Evolutionary conservation across 2,888 invertebrate genomes (phyloP), one percentile per base, ranked within the genome.

Genomic region (Bruchidius siliquastri): DNA sequence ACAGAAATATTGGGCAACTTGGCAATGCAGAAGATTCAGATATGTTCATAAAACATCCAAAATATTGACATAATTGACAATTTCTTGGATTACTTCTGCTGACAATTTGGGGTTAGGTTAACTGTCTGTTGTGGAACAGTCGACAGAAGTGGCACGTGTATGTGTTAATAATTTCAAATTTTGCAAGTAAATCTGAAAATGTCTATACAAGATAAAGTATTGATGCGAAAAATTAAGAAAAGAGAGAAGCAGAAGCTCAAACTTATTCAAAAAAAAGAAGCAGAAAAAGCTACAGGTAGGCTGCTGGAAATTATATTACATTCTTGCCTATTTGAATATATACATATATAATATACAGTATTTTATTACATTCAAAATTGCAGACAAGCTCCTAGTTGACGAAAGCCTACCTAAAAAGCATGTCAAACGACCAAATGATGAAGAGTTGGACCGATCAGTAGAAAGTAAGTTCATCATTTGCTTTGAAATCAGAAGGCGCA

Each of bases 221-320:
- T 94, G 22, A 90, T 93, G 90, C 88, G 92, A 73, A 94, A 94
- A 87, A 93, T 94, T 49, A 94, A 91, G 77, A 94, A 94, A 81
- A 89, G 92, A 0, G 94, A 94, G 80, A 92, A 92, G 80, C 91
- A 90, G 78, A 94, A 92, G 83, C 83, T 90, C 26, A 90, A 90
- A 78, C 82, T 92, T 13, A 82, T 89, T 6, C 87, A 91, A 82
- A 87, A 91, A 79, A 91, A 92, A 82, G 88, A 91, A 80, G 77
- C 77, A 2, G 83, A 86, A 77, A 83, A 84, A 72, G 79, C 82
- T 74, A 80, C 82, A 74, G 78, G 82, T 81, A 80, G 82, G 49
- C 69, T 69, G 30, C 69, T 30, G 20, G 67, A 22, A n/a, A n/a
- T n/a, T n/a, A n/a, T 22, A 8, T 10, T 22, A 22, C 8, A 22